These are phyloP conservation scores for Oryzias dopingdopingensis DNA, from an alignment of 2,797 vertebrate genomes.

Conservation along the genomic window DNA sequence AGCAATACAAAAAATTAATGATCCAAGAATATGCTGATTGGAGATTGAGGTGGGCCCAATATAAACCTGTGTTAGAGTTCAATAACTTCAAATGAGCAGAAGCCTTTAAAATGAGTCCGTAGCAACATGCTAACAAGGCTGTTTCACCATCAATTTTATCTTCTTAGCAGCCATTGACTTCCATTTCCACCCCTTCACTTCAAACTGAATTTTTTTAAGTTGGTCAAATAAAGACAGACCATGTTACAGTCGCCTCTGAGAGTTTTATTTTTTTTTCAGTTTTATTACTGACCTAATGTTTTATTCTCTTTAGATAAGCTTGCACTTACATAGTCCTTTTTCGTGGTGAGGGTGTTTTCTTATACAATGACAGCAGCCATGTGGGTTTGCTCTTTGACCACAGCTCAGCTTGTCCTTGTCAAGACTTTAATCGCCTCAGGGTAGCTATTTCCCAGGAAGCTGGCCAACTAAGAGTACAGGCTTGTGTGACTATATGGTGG, in stretches of 20 bases:
- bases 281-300: conserved; percentile 53
- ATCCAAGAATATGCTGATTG: conserved; percentile 49
- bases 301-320: conserved; percentile 62
- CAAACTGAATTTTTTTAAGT: conserved; percentile 57
- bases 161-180: conserved; percentile 63
- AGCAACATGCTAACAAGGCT: conserved; percentile 61
- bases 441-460: conserved; percentile 41
- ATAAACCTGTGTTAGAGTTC: conserved; percentile 60
- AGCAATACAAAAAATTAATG: conserved; percentile 73
- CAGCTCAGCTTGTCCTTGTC: conserved; percentile 53
- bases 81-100: conserved; percentile 59
- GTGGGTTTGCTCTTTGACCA: conserved; percentile 60
- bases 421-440: conserved; percentile 49
- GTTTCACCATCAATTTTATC: conserved; percentile 49
- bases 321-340: conserved; percentile 48
- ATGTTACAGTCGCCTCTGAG: conserved; percentile 38
- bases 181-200: conserved; percentile 55
- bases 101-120: conserved; percentile 43
- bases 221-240: conserved; percentile 61
- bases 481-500: conserved; percentile 63
- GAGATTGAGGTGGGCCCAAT: conserved; percentile 34
- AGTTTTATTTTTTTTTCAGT: conserved; percentile 38
- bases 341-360: conserved; percentile 28
- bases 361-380: conserved; percentile 36
- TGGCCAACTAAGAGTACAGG: conserved; percentile 49